A percentile compares a stretch with the other conserved stretches of the same genome.
Conservation (phyloP, 1,140 invertebrate genomes). For the Aphis gossypii region DNA sequence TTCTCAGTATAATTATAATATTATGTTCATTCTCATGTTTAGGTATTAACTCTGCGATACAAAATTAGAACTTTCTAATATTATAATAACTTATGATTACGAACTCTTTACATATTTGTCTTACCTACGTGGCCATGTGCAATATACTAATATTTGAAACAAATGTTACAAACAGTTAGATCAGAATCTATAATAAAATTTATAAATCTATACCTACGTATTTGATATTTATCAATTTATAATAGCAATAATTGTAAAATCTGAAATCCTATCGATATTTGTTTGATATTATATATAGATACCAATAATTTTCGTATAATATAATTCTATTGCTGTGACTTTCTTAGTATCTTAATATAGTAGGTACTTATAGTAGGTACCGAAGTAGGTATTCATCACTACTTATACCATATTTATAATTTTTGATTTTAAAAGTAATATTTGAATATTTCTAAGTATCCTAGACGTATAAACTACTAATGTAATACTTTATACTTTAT, state of each 20-base stretch:
- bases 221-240: not conserved
- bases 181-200: not conserved
- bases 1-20: not conserved
- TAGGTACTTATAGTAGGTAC: too few species aligned
- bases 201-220: not conserved
- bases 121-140: not conserved
- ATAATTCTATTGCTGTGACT: not conserved
- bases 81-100: not conserved
- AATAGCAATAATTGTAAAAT: not conserved
- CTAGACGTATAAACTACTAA: not conserved
- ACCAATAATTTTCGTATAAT: not conserved
- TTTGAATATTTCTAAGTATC: not conserved
- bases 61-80: not conserved
- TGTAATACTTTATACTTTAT: not conserved
- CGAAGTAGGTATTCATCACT: not conserved
- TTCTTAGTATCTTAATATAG: not conserved
- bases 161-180: not conserved
- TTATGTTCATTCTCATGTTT: slow-evolving; percentile 7
- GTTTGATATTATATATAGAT: not conserved
- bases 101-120: not conserved
- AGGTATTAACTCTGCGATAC: not conserved
- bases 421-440: not conserved
- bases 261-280: not conserved
- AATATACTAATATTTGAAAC: not conserved
- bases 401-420: not conserved